Percentiles rank a stretch among this genome's conserved stretches.
These are phyloP conservation scores for Struthidea cinerea DNA, from an alignment of 2,113 vertebrate genomes.

Conservation along the genomic window DNA sequence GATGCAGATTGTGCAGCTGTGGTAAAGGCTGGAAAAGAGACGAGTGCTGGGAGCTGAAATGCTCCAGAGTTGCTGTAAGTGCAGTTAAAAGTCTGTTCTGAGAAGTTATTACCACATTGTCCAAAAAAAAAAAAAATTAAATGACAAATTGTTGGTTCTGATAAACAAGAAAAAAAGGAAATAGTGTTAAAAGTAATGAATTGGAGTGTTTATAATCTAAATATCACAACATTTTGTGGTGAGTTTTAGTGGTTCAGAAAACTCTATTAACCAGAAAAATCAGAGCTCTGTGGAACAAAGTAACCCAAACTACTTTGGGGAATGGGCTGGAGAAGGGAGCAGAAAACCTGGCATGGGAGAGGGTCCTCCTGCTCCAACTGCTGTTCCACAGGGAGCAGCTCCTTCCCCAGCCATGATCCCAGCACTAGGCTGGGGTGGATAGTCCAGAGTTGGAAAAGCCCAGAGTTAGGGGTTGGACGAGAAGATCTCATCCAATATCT, in stretches of 20 bases:
- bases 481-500: background rate
- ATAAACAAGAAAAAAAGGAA: background rate
- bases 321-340: background rate
- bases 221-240: background rate
- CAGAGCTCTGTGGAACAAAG: background rate
- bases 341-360: background rate
- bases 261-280: background rate
- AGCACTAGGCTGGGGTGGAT: background rate
- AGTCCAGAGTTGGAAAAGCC: background rate
- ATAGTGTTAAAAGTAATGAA: background rate
- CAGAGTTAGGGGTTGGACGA: background rate
- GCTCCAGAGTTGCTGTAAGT: background rate
- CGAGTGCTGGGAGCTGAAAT: background rate
- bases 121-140: background rate
- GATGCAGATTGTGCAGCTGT: background rate
- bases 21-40: background rate
- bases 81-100: background rate
- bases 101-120: background rate
- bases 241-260: background rate
- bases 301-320: background rate
- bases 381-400: background rate
- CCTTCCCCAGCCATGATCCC: background rate
- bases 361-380: background rate
- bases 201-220: background rate
- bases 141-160: background rate